Evolutionary conservation across 2,113 vertebrate species (phyloP).

Genomic region (Tragelaphus buxtoni): DNA sequence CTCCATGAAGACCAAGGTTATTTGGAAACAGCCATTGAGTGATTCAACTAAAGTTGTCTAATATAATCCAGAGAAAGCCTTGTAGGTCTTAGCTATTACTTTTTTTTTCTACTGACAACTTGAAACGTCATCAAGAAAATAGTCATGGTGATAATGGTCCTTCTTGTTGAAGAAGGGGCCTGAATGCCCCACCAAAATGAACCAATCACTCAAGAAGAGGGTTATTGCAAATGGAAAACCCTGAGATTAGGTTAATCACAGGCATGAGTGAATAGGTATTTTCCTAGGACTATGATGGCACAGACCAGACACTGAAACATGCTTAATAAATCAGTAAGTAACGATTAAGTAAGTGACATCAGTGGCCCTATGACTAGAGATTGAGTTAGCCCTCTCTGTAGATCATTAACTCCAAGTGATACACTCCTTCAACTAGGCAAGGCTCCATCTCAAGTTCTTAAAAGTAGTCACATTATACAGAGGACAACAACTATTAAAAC

Average conservation of each 20-base stretch:
- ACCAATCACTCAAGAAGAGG: background rate
- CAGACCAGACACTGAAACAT: background rate
- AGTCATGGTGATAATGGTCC: background rate
- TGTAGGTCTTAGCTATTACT: background rate
- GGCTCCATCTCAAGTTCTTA: background rate
- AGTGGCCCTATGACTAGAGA: background rate
- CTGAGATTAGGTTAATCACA: background rate
- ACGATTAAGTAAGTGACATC: background rate
- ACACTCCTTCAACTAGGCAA: background rate
- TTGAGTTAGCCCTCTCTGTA: background rate
- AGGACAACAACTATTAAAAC: background rate
- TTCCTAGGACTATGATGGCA: background rate
- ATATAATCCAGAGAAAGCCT: background rate
- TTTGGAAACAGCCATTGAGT: background rate
- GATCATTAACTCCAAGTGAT: background rate
- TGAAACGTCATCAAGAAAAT: constrained; percentile 6
- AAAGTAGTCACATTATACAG: background rate
- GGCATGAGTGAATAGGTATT: background rate
- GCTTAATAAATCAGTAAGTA: background rate
- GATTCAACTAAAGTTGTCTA: background rate
- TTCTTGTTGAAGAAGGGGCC: background rate
- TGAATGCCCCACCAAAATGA: background rate
- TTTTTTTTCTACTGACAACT: background rate
- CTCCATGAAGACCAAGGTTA: background rate
- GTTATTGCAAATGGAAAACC: background rate